phyloP scores from a whole-genome alignment of 2,113 vertebrate genomes.

The Aramus guarauna region DNA sequence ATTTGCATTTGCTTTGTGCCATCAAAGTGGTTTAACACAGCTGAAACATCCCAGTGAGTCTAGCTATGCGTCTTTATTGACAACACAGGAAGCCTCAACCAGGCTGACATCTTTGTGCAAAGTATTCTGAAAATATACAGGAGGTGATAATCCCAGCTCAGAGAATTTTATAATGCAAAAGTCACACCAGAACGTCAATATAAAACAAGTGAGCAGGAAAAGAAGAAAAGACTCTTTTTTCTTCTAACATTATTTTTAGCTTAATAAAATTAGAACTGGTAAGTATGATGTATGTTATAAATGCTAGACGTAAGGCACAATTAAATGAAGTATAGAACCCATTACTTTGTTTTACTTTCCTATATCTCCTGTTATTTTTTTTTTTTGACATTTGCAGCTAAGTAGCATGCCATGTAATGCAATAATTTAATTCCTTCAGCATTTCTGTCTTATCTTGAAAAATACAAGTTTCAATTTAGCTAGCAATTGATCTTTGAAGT shows the following conservation, averaged over 20 bases:
- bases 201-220: background rate
- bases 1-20: background rate
- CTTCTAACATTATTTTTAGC: background rate
- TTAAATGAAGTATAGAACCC: background rate
- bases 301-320: background rate
- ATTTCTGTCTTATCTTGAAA: background rate
- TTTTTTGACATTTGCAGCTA: background rate
- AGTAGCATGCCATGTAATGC: background rate
- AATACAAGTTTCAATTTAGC: background rate
- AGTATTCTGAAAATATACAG: background rate
- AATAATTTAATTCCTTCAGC: background rate
- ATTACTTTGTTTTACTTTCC: background rate
- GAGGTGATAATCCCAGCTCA: background rate
- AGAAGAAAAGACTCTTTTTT: fast-evolving
- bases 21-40: background rate
- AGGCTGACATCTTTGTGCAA: background rate
- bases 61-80: background rate
- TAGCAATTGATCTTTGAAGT: background rate
- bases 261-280: background rate
- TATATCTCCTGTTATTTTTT: background rate
- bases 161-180: background rate
- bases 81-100: background rate
- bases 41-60: background rate
- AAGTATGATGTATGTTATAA: background rate
- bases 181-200: background rate